These are phyloP conservation scores for Sylvia atricapilla DNA, from an alignment of 2,113 vertebrate species.

Conservation along the genomic window DNA sequence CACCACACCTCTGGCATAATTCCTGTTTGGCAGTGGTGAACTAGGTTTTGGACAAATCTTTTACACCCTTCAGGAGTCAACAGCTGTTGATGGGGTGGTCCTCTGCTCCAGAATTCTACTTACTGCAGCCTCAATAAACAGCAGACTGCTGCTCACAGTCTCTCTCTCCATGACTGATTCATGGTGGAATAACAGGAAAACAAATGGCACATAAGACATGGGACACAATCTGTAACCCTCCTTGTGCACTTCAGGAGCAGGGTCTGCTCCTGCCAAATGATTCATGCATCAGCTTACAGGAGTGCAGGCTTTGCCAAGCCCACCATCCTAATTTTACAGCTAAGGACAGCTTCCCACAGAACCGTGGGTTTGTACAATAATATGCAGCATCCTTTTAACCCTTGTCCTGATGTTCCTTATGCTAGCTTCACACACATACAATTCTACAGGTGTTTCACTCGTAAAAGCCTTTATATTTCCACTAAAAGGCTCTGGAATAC, in stretches of 20 bases:
- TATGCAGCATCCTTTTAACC: background rate
- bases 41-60: background rate
- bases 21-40: background rate
- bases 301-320: background rate
- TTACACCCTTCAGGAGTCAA: background rate
- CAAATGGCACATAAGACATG: fast-evolving
- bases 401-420: background rate
- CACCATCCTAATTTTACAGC: background rate
- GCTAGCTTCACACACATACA: fast-evolving
- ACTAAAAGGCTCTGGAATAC: no score
- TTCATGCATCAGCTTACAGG: background rate
- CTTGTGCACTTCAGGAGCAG: background rate
- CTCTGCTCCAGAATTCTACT: background rate
- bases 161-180: background rate
- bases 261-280: background rate
- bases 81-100: background rate
- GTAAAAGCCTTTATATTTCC: background rate
- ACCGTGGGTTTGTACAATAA: background rate
- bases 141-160: background rate
- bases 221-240: background rate
- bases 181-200: background rate
- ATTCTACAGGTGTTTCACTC: background rate
- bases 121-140: background rate
- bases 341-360: background rate
- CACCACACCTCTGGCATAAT: background rate